A percentile compares a stretch with the other conserved stretches of the same genome.
phyloP scores from a whole-genome alignment of 2,113 vertebrate species.

The Thunnus thynnus region DNA sequence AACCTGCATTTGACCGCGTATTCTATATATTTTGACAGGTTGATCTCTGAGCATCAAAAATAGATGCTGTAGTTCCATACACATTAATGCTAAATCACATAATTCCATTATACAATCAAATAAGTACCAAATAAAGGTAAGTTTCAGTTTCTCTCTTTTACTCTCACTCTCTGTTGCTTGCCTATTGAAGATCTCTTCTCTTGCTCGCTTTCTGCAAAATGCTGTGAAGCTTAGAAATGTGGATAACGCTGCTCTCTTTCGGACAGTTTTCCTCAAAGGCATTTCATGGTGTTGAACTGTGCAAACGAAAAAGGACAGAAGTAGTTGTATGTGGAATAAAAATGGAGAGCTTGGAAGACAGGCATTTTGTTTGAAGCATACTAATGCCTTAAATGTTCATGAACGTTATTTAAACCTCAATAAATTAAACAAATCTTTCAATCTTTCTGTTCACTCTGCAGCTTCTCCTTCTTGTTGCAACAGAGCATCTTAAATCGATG shows the following conservation, averaged over 20 bases:
- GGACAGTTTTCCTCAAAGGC: background rate
- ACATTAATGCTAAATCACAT: background rate
- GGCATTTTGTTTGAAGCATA: background rate
- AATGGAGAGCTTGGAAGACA: conserved; percentile 1
- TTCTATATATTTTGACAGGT: conserved; percentile 20
- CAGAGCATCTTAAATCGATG: conserved; percentile 23
- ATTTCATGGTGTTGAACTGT: background rate
- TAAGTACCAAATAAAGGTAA: background rate
- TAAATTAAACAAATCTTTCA: background rate
- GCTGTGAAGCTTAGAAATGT: background rate
- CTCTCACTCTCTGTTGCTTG: background rate
- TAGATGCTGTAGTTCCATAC: background rate
- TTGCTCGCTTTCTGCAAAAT: background rate
- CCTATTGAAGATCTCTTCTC: background rate
- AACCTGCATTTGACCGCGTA: conserved; percentile 20
- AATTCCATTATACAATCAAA: background rate
- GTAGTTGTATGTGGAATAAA: background rate
- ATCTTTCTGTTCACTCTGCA: conserved; percentile 17
- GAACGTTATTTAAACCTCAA: conserved; percentile 4
- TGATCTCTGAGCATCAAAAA: background rate
- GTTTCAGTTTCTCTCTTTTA: background rate
- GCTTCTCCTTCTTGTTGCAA: background rate
- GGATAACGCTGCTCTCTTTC: background rate
- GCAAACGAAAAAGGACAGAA: background rate
- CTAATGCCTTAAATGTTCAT: conserved; percentile 5